Evolutionary conservation across 2,888 invertebrate species (phyloP).

Genomic region (Orthosia incerta): DNA sequence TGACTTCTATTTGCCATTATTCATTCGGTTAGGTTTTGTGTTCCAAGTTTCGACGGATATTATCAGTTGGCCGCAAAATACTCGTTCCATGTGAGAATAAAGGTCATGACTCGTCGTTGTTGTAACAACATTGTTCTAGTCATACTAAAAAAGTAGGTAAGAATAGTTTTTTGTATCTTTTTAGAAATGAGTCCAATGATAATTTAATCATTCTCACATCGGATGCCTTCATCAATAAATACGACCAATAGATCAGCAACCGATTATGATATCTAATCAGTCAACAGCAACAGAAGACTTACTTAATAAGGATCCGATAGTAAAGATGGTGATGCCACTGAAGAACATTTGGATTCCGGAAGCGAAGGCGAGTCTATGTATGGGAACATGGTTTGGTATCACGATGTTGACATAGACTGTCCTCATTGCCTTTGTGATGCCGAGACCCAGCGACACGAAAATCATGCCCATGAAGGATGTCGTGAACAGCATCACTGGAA

Average conservation of each 20-base stretch:
- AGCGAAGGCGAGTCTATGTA: slow-evolving; percentile 92
- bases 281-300: slow-evolving; percentile 59
- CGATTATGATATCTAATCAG: slow-evolving; percentile 37
- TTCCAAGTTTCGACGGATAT: slow-evolving; percentile 17
- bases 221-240: neutral
- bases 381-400: slow-evolving; percentile 93
- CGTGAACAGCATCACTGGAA: slow-evolving; percentile 87
- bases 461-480: slow-evolving; percentile 84
- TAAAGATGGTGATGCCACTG: slow-evolving; percentile 92
- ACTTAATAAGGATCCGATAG: slow-evolving; percentile 92
- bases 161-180: no score
- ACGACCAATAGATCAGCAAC: slow-evolving; percentile 13
- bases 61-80: slow-evolving; percentile 19
- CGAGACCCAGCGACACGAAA: slow-evolving; percentile 91
- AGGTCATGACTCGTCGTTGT: slow-evolving; percentile 29
- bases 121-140: neutral
- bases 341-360: slow-evolving; percentile 93
- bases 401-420: slow-evolving; percentile 93
- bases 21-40: slow-evolving; percentile 36
- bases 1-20: neutral
- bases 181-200: neutral
- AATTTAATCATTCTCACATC: neutral
- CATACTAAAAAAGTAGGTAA: neutral
- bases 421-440: slow-evolving; percentile 93
- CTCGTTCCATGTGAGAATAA: neutral